Evolutionary conservation across 2,888 invertebrate species (phyloP).

Genomic region (Poecilobothrus nobilitatus): DNA sequence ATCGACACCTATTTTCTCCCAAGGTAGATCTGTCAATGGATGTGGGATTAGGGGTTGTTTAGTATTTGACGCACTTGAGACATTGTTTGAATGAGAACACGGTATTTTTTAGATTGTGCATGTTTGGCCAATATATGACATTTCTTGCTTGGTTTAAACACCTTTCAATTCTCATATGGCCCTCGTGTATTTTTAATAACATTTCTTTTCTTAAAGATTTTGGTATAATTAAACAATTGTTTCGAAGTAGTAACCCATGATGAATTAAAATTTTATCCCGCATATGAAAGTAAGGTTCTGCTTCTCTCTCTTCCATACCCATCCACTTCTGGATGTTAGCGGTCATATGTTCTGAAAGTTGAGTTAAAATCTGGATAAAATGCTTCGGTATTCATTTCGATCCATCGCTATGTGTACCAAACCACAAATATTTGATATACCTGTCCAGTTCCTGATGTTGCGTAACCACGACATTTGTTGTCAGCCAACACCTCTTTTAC

Average conservation of each 20-base stretch:
- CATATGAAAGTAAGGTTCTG: slow-evolving; percentile 17
- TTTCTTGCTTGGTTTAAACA: slow-evolving; percentile 24
- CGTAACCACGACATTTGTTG: too few species aligned
- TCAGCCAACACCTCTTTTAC: not conserved
- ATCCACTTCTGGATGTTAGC: too few species aligned
- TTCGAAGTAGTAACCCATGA: slow-evolving; percentile 17
- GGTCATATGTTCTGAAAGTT: too few species aligned
- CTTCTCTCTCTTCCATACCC: not conserved
- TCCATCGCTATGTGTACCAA: too few species aligned
- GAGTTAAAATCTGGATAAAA: too few species aligned
- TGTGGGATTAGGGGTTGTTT: slow-evolving; percentile 17
- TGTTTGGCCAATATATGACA: slow-evolving; percentile 26
- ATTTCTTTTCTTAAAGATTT: slow-evolving; percentile 24
- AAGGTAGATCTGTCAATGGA: slow-evolving; percentile 10
- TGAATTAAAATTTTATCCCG: slow-evolving; percentile 19
- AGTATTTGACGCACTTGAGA: slow-evolving; percentile 22
- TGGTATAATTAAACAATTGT: slow-evolving; percentile 26
- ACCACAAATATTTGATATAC: too few species aligned
- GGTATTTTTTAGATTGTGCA: slow-evolving; percentile 14
- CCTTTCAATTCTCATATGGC: slow-evolving; percentile 27
- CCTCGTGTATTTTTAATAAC: slow-evolving; percentile 26
- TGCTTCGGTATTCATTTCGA: too few species aligned
- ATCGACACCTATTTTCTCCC: slow-evolving; percentile 15
- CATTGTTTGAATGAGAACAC: slow-evolving; percentile 12
- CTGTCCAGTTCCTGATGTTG: too few species aligned